Base-by-base conservation (phyloP, 1,140 invertebrate genomes). In the Macrobrachium nipponense region DNA sequence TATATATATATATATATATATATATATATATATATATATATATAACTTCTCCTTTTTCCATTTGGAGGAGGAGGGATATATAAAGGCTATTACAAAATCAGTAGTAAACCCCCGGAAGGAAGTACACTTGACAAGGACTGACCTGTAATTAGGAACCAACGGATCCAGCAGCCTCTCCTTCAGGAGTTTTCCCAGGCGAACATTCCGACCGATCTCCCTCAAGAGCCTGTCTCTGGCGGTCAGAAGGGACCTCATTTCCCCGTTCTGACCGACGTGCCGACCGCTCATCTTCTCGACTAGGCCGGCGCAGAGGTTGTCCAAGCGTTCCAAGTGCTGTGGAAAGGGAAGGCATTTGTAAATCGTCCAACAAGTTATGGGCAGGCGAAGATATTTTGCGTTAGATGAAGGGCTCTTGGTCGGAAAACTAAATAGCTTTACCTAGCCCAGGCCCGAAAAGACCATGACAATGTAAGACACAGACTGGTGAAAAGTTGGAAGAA, bases 181-280 rank as follows among this genome's bases (percentile, higher is more conserved):
- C 8, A 96, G 91, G 58, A 95, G 91, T 72, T 94, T 91, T 18
- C 95, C 95, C 17, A 95, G 91, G 23, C 95, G 92, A 14, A 96
- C 93, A 92, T 95, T 95, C 79, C 95, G 92, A 43, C 95, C 95
- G 78, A 96, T 94, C 90, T 95, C 94, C 18, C 95, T 92, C 58
- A 96, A 90, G 3, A 96, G 91, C 73, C 94, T 93, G 89, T 96
- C 95, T 66, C 95, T 91, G 64, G 92, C 91, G 11, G 92, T 91
- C 79, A 95, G 90, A 8, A 89, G 86, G 23, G 36, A 58, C 10
- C 85, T 72, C 12, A 75, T 77, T 27, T 87, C 86, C 7, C 60
- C 78, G 18, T 81, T 80, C 59, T 51, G 20, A 2, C 17, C 27
- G 60, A 59, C 18, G 3, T 68, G 58, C 17, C 73, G 64, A n/a